phyloP scores from a whole-genome alignment of 2,888 invertebrate genomes.

The Girardia tigrina region DNA sequence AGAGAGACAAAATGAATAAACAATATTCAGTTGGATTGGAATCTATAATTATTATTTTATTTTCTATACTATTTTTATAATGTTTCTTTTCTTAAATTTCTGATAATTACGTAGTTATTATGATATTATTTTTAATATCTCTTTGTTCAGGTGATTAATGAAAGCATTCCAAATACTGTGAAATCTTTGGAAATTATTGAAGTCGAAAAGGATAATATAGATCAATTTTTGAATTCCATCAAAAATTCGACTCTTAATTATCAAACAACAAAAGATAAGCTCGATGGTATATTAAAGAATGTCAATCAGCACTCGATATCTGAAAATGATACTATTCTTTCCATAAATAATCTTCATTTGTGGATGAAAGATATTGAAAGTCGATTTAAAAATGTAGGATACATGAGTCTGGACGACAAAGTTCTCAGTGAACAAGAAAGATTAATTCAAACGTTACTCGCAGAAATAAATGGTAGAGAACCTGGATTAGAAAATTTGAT shows the following conservation, averaged over 20 bases:
- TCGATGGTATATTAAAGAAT: background rate
- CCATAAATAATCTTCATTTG: background rate
- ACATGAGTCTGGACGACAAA: conserved; percentile 29
- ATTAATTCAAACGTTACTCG: conserved; percentile 31
- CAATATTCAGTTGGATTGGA: background rate
- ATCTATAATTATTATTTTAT: too few relatives aligned
- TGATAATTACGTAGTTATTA: too few relatives aligned
- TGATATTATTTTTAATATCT: too few relatives aligned
- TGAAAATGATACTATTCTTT: background rate
- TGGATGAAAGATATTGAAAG: conserved; percentile 29
- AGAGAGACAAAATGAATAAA: conserved; percentile 12
- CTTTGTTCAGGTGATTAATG: background rate
- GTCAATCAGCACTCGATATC: background rate
- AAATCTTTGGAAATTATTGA: background rate
- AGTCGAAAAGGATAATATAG: background rate
- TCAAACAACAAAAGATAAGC: background rate
- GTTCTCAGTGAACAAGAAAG: conserved; percentile 31
- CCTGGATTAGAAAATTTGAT: conserved; percentile 1
- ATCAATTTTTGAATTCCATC: background rate
- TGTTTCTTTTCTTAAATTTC: too few relatives aligned
- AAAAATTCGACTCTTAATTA: background rate
- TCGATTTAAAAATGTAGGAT: background rate
- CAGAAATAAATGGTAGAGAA: conserved; percentile 31
- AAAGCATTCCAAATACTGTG: background rate
- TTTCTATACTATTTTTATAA: too few relatives aligned